A percentile compares a stretch with the other conserved stretches of the same genome.
These are phyloP conservation scores for Strix uralensis DNA, from an alignment of 2,113 vertebrate genomes.

Conservation along the genomic window DNA sequence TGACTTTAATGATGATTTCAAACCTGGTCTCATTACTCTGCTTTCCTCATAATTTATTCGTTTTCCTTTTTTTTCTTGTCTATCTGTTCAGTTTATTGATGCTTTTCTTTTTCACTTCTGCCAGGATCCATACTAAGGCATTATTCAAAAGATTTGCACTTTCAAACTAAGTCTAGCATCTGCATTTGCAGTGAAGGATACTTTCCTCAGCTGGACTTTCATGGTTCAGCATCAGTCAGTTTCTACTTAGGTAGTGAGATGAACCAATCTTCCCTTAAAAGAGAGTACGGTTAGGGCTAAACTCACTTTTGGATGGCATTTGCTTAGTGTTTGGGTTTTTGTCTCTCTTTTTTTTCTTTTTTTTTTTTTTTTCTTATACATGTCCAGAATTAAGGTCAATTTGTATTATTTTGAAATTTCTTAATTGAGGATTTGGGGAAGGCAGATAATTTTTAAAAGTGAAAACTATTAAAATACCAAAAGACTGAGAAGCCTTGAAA, in stretches of 20 bases:
- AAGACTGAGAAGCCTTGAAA: background rate
- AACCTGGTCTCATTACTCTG: background rate
- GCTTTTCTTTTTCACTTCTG: no score
- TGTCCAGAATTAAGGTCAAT: background rate
- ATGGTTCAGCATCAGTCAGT: background rate
- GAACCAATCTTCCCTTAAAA: background rate
- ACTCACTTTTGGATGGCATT: background rate
- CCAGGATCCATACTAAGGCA: background rate
- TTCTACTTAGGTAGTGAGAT: background rate
- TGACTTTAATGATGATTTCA: background rate
- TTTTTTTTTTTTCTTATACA: background rate
- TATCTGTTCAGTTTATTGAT: background rate
- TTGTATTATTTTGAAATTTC: background rate
- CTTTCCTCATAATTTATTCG: background rate
- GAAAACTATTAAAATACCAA: background rate
- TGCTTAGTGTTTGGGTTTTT: background rate
- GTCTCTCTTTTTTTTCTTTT: no score
- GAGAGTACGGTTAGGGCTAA: background rate
- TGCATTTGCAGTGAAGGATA: background rate
- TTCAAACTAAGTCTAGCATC: background rate
- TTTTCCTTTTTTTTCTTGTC: rapidly evolving
- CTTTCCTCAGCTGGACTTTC: background rate
- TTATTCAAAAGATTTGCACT: background rate
- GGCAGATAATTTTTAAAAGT: background rate
- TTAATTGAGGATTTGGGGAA: background rate